A percentile compares a stretch with the other conserved stretches of the same genome.
These are phyloP conservation scores for Trematocara nigrifrons DNA, from an alignment of 2,113 vertebrate species.

Conservation along the genomic window DNA sequence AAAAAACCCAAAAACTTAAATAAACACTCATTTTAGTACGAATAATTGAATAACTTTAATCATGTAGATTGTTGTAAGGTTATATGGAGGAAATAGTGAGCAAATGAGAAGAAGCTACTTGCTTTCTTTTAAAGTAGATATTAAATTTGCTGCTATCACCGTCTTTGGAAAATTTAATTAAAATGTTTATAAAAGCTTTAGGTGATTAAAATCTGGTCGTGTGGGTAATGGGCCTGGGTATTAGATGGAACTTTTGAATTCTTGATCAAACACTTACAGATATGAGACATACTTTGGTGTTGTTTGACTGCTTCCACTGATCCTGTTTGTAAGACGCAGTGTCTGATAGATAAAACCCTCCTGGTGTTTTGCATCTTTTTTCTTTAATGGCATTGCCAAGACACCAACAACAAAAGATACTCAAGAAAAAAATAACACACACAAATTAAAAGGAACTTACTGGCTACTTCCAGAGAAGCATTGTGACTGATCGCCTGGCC, in stretches of 20 bases:
- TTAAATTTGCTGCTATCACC: neutral
- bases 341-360: neutral
- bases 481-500: slow-evolving; percentile 95
- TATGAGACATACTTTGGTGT: neutral
- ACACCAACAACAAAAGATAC: neutral
- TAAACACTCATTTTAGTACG: neutral
- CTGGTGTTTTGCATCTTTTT: neutral
- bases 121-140: neutral
- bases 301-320: neutral
- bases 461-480: slow-evolving; percentile 94
- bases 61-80: neutral
- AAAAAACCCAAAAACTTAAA: accelerated
- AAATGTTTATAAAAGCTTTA: neutral
- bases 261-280: neutral
- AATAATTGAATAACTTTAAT: neutral
- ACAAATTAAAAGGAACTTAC: slow-evolving; percentile 74
- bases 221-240: neutral
- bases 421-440: neutral
- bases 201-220: neutral
- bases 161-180: neutral
- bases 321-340: neutral
- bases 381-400: neutral
- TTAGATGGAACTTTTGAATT: neutral
- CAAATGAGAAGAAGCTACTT: neutral
- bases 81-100: neutral